A percentile compares a stretch with the other conserved stretches of the same genome.
Evolutionary conservation across 2,113 vertebrate species (phyloP).

Genomic region (Aleadryas rufinucha): DNA sequence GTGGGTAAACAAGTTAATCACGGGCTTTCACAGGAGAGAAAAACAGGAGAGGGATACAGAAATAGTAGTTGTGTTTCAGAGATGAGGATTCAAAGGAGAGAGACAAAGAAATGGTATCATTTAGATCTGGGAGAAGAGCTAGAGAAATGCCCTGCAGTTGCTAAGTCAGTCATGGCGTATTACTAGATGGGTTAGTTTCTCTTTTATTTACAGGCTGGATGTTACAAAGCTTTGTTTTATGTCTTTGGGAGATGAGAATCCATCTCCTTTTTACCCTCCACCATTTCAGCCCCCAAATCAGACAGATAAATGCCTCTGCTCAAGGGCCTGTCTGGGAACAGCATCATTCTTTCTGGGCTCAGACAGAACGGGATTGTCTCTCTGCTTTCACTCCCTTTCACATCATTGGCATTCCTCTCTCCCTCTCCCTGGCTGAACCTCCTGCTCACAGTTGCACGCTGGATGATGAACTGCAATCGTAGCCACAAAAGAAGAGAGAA

Average conservation of each 20-base stretch:
- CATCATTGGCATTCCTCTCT: neutral
- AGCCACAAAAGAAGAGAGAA: neutral
- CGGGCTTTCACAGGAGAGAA: neutral
- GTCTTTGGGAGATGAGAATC: neutral
- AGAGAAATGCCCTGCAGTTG: neutral
- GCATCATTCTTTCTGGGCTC: neutral
- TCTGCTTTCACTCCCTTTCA: neutral
- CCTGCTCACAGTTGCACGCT: neutral
- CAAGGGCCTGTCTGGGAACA: neutral
- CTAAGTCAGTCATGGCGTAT: neutral
- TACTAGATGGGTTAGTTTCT: neutral
- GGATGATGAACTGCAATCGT: neutral
- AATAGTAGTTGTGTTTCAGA: neutral
- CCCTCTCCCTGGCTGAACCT: neutral
- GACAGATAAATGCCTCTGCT: slow-evolving; percentile 17
- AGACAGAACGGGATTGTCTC: neutral
- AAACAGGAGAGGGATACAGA: neutral
- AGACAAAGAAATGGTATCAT: neutral
- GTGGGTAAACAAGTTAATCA: slow-evolving; percentile 47
- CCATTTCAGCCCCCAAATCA: neutral
- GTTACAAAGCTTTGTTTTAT: neutral
- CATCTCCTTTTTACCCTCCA: neutral
- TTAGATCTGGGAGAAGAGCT: neutral
- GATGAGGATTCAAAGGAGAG: neutral
- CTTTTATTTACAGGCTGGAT: neutral